Evolutionary conservation across 2,888 invertebrate genomes (phyloP).

Genomic region (Meganola albula): DNA sequence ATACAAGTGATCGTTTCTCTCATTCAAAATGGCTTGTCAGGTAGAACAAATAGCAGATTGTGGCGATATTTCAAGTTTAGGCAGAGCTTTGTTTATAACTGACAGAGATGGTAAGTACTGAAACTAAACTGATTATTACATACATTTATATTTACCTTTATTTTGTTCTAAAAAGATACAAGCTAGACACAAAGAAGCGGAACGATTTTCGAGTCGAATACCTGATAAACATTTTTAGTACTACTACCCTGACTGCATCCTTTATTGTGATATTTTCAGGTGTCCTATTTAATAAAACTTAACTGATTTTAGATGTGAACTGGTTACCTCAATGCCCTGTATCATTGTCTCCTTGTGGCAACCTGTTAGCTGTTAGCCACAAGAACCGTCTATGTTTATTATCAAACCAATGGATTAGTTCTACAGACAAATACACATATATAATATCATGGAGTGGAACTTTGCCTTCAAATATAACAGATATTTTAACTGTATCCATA

Average conservation of each 20-base stretch:
- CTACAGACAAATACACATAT: slow-evolving; percentile 60
- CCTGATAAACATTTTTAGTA: no score
- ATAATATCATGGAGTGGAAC: slow-evolving; percentile 70
- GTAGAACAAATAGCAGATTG: slow-evolving; percentile 80
- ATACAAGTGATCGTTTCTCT: no score
- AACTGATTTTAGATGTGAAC: slow-evolving; percentile 56
- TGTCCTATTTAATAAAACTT: no score
- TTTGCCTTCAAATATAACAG: slow-evolving; percentile 55
- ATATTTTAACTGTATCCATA: slow-evolving; percentile 54
- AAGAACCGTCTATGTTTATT: slow-evolving; percentile 60
- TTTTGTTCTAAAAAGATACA: no score
- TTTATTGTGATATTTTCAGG: no score
- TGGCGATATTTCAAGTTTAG: slow-evolving; percentile 77
- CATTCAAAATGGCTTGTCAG: slow-evolving; percentile 65
- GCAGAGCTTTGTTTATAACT: slow-evolving; percentile 75
- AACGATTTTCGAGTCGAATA: no score
- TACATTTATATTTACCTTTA: no score
- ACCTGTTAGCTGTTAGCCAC: slow-evolving; percentile 57
- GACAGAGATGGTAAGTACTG: slow-evolving; percentile 62
- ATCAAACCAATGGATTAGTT: slow-evolving; percentile 67
- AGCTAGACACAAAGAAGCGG: no score
- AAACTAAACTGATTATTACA: no score
- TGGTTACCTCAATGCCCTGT: slow-evolving; percentile 66
- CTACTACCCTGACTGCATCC: no score
- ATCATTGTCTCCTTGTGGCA: slow-evolving; percentile 66